phyloP scores from a whole-genome alignment of 2,113 vertebrate species.

The Python bivittatus region DNA sequence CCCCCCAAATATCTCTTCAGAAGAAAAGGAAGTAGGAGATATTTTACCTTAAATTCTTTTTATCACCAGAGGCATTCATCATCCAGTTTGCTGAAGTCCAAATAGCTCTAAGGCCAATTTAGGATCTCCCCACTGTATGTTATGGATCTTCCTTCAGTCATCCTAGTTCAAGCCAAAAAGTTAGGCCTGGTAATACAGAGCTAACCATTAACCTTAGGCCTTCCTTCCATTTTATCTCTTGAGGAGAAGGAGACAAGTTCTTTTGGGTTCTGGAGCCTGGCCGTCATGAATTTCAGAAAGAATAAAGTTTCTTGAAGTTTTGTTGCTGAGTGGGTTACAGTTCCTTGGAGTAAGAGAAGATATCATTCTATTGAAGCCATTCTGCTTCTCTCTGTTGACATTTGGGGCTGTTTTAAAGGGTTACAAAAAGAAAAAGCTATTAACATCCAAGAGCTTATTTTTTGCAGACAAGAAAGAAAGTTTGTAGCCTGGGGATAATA shows the following conservation, averaged over 20 bases:
- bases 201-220: neutral
- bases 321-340: neutral
- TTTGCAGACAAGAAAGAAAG: neutral
- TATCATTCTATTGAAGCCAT: too few relatives aligned
- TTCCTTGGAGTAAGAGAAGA: neutral
- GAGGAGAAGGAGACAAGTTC: neutral
- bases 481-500: neutral
- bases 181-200: neutral
- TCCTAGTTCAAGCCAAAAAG: neutral
- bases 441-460: neutral
- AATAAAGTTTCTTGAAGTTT: neutral
- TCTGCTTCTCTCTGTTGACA: too few relatives aligned
- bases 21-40: neutral
- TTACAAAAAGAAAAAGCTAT: neutral
- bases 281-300: neutral
- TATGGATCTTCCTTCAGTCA: neutral
- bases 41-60: neutral
- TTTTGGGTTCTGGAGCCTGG: neutral
- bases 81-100: neutral
- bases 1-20: neutral
- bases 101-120: neutral
- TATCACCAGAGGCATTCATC: neutral
- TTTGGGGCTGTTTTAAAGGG: too few relatives aligned
- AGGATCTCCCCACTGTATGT: neutral
- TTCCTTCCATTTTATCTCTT: neutral